A percentile compares a stretch with the other conserved stretches of the same genome.
Evolutionary conservation across 2,797 vertebrate species (phyloP).

Genomic region (Sylvia borin): DNA sequence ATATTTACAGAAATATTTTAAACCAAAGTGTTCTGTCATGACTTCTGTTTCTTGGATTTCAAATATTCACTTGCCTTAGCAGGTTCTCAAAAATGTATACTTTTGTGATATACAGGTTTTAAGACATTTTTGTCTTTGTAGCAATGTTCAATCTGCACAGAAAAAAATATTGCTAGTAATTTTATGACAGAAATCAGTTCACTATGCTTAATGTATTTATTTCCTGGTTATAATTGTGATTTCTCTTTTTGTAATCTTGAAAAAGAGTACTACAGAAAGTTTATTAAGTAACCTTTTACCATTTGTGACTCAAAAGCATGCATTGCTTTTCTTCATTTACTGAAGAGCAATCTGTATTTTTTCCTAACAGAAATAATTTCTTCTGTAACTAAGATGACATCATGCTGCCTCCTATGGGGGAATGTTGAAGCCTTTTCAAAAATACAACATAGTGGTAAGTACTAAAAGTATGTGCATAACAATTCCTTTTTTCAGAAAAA

Average conservation of each 20-base stretch:
- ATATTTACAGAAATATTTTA: not conserved
- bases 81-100: not conserved
- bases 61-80: not conserved
- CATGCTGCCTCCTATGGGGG: not conserved
- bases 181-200: not conserved
- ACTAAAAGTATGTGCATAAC: not conserved
- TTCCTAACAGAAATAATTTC: not conserved
- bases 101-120: not conserved
- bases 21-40: not conserved
- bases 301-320: not conserved
- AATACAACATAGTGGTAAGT: conserved; percentile 22
- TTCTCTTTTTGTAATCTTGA: not conserved
- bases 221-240: not conserved
- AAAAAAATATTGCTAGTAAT: not conserved
- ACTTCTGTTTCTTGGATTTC: not conserved
- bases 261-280: not conserved
- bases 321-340: not conserved
- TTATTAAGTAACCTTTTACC: not conserved
- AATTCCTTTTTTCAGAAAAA: not conserved
- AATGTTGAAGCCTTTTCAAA: conserved; percentile 9
- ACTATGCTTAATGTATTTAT: not conserved
- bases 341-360: not conserved
- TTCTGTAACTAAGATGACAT: conserved; percentile 27
- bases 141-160: not conserved
- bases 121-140: not conserved